Evolutionary conservation across 2,797 vertebrate species (phyloP).

Genomic region (Falco concolor): DNA sequence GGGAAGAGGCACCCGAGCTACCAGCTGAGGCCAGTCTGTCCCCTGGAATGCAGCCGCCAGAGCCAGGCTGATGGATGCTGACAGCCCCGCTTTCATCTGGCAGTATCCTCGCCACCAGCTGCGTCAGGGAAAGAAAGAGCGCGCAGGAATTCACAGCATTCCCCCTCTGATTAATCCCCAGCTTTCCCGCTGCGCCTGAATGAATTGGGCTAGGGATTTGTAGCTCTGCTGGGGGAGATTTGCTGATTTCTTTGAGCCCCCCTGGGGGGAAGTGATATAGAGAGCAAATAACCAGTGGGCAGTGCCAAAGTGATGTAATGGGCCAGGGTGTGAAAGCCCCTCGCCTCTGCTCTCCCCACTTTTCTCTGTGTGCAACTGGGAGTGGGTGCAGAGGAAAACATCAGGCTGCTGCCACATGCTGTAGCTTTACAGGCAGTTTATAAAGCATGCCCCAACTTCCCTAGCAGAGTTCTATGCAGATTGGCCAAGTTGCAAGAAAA

Average conservation of each 20-base stretch:
- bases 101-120: slow-evolving; percentile 63
- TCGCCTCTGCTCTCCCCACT: background rate
- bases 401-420: background rate
- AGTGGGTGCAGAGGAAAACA: slow-evolving; percentile 5
- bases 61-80: slow-evolving; percentile 64
- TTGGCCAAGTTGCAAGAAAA: background rate
- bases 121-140: slow-evolving; percentile 47
- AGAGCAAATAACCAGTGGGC: slow-evolving; percentile 55
- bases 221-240: slow-evolving; percentile 56
- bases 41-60: slow-evolving; percentile 63
- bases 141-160: slow-evolving; percentile 71
- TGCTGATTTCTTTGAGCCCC: slow-evolving; percentile 52
- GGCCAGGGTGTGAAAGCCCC: background rate
- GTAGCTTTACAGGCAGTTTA: background rate
- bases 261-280: slow-evolving; percentile 52
- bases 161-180: slow-evolving; percentile 69
- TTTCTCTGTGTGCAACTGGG: background rate
- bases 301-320: slow-evolving; percentile 1
- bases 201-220: slow-evolving; percentile 44
- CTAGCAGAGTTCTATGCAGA: background rate
- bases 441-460: background rate
- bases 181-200: slow-evolving; percentile 64
- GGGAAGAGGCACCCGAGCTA: background rate
- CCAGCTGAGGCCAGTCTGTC: slow-evolving; percentile 54
- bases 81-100: slow-evolving; percentile 70